Conservation (phyloP, 64 coral and sea anemone genomes). For the Acropora yongei region DNA sequence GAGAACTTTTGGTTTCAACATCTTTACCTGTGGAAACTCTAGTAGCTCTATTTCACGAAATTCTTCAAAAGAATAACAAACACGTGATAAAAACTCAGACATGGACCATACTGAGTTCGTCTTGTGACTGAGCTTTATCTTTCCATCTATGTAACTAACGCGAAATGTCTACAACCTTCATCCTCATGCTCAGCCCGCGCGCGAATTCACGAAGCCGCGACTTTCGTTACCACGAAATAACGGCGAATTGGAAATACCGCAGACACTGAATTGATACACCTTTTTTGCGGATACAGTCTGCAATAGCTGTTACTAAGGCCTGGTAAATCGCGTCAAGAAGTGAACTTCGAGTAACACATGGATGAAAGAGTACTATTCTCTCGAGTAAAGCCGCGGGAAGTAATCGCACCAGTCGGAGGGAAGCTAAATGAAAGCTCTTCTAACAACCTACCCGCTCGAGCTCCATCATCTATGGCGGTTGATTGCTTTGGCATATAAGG, state of each 20-base stretch:
- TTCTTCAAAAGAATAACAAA: neutral
- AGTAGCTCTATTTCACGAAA: conserved; percentile 76
- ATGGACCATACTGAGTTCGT: neutral
- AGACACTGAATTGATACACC: too few relatives aligned
- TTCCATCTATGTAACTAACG: neutral
- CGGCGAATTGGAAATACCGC: too few relatives aligned
- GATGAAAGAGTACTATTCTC: too few relatives aligned
- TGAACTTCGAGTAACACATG: too few relatives aligned
- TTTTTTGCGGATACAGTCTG: too few relatives aligned
- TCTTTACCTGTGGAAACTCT: conserved; percentile 77
- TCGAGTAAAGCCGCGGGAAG: too few relatives aligned
- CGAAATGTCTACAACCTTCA: neutral
- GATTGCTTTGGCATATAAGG: neutral
- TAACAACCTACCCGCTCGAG: neutral
- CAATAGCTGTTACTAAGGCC: too few relatives aligned
- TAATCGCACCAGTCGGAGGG: too few relatives aligned
- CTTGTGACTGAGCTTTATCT: neutral
- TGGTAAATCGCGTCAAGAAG: too few relatives aligned
- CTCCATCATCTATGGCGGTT: neutral
- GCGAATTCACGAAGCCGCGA: too few relatives aligned
- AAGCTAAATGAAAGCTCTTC: neutral
- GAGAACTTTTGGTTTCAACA: conserved; percentile 90
- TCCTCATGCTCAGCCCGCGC: too few relatives aligned
- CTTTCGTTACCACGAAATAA: too few relatives aligned
- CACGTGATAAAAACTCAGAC: neutral